A percentile compares a stretch with the other conserved stretches of the same genome.
Conservation (phyloP, 1,140 invertebrate genomes). For the Lepidurus apus region DNA sequence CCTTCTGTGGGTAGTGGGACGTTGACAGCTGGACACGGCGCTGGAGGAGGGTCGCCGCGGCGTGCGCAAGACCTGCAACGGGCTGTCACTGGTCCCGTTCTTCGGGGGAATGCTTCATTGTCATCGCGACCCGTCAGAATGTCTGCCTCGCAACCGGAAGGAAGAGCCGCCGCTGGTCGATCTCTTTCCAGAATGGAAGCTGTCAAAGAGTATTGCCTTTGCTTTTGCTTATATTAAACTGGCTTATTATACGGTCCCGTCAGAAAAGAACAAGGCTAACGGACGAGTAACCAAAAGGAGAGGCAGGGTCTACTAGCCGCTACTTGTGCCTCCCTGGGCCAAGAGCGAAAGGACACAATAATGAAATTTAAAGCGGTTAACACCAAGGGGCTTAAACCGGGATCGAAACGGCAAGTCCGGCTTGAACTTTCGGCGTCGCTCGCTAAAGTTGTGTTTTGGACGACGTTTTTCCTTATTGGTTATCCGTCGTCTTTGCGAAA, state of each 20-base stretch:
- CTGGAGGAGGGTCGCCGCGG: background rate
- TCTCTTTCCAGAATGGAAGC: constrained; percentile 29
- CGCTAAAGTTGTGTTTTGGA: no score
- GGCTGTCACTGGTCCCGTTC: background rate
- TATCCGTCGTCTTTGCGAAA: background rate
- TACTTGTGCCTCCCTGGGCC: no score
- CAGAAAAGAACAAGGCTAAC: no score
- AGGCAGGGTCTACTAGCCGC: no score
- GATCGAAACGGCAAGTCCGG: no score
- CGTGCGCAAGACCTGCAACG: background rate
- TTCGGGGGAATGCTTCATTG: background rate
- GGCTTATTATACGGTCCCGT: no score
- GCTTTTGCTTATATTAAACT: background rate
- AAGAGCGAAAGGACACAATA: no score
- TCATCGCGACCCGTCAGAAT: background rate
- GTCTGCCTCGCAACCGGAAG: constrained; percentile 1
- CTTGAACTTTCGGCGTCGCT: no score
- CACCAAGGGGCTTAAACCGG: no score
- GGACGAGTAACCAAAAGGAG: no score
- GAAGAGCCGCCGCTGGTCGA: constrained; percentile 12
- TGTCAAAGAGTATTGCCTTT: constrained; percentile 31
- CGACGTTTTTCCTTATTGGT: no score
- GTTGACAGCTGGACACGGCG: background rate
- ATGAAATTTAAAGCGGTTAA: no score
- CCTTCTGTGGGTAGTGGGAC: background rate